A percentile compares a stretch with the other conserved stretches of the same genome.
These are phyloP conservation scores for Rhopalosiphum nymphaeae DNA, from an alignment of 2,888 invertebrate genomes.

Conservation along the genomic window DNA sequence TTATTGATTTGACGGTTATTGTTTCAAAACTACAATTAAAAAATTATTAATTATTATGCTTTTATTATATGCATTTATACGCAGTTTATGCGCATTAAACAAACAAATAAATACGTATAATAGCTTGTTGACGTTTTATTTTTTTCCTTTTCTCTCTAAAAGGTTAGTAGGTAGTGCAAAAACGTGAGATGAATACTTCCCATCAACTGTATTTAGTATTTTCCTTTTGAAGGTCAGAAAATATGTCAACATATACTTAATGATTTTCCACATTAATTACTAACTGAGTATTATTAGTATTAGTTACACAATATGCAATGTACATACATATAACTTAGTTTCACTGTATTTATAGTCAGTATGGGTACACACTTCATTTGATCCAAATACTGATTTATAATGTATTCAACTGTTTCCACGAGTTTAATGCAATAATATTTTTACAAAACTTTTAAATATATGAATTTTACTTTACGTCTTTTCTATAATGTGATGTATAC, in stretches of 20 bases:
- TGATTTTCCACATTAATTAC: conserved; percentile 23
- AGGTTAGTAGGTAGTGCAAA: conserved; percentile 24
- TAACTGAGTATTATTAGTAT: not conserved
- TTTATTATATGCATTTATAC: not conserved
- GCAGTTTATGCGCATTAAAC: not conserved
- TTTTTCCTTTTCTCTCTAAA: not conserved
- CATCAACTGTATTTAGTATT: not conserved
- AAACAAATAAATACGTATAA: not conserved
- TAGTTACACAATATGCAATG: not conserved
- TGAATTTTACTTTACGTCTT: not conserved
- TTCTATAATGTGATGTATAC: not conserved
- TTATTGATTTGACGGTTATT: not conserved
- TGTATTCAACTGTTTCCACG: not conserved
- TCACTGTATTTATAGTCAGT: not conserved
- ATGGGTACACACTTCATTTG: not conserved
- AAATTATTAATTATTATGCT: not conserved
- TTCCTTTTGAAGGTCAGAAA: conserved; percentile 36
- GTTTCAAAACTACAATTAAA: not conserved
- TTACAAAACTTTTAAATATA: not conserved
- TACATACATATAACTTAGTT: not conserved
- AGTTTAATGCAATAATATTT: not conserved
- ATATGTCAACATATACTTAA: not conserved
- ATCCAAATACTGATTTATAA: not conserved
- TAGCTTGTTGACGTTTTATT: not conserved
- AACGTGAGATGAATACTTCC: conserved; percentile 8